These are phyloP conservation scores for Cygnus olor DNA, from an alignment of 2,797 vertebrate species.

Conservation along the genomic window DNA sequence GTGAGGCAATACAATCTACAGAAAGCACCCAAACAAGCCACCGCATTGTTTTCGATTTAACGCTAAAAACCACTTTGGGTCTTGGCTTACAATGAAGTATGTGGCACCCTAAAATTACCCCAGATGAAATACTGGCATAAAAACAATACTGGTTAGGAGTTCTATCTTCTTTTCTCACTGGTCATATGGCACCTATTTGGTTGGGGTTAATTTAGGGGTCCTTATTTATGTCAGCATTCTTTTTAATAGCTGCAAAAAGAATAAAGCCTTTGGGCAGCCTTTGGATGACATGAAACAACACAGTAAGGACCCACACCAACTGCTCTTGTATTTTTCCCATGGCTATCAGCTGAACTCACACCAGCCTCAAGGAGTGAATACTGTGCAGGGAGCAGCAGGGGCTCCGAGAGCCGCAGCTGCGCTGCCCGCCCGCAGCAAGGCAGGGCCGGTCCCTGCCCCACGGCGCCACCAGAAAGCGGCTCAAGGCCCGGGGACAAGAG, in stretches of 20 bases:
- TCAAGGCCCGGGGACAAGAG: neutral
- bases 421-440: neutral
- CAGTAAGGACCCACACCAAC: neutral
- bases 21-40: neutral
- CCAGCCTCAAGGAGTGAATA: neutral
- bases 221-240: neutral
- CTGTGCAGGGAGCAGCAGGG: accelerated
- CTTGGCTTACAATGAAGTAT: neutral
- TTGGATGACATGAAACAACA: neutral
- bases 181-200: neutral
- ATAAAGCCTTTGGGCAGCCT: neutral
- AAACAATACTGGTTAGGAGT: neutral
- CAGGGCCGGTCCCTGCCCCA: neutral
- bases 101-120: neutral
- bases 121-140: neutral
- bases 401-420: neutral
- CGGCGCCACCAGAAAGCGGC: neutral
- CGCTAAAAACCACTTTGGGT: neutral
- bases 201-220: neutral
- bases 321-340: neutral
- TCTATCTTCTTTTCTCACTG: neutral
- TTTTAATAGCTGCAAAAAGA: neutral
- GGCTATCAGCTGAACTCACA: neutral
- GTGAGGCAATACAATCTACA: neutral
- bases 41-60: neutral